These are phyloP conservation scores for Antrozous pallidus DNA, from an alignment of 2,797 vertebrate genomes.

Conservation along the genomic window DNA sequence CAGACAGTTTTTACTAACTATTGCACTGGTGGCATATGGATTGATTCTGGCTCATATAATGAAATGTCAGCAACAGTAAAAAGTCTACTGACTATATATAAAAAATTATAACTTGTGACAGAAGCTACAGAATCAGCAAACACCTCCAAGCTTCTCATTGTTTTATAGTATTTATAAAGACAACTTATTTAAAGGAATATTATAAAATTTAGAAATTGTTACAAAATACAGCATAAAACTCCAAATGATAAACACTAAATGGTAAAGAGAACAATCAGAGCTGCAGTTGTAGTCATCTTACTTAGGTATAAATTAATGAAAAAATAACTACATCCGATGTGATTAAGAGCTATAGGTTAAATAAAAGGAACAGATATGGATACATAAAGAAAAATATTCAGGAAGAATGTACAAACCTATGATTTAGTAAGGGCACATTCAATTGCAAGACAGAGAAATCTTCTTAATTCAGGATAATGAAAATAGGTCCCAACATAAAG, in stretches of 20 bases:
- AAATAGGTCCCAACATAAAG: background rate
- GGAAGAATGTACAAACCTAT: background rate
- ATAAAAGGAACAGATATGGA: background rate
- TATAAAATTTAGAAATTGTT: background rate
- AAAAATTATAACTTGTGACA: background rate
- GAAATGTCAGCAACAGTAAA: background rate
- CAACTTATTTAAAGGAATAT: background rate
- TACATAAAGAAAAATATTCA: background rate
- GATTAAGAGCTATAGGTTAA: background rate
- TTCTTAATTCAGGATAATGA: background rate
- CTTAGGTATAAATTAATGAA: background rate
- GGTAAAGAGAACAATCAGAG: background rate
- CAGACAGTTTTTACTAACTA: background rate
- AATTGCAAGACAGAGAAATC: background rate
- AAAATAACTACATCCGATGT: background rate
- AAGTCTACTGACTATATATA: background rate
- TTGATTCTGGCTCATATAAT: background rate
- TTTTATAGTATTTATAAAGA: slow-evolving; percentile 5
- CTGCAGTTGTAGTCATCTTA: background rate
- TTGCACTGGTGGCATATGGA: background rate
- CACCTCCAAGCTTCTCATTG: background rate
- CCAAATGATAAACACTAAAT: background rate
- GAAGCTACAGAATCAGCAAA: slow-evolving; percentile 32
- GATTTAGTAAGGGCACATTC: background rate
- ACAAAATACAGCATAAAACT: background rate